These are phyloP conservation scores for Folsomia manolachei DNA, from an alignment of 2,888 invertebrate species.

Conservation along the genomic window DNA sequence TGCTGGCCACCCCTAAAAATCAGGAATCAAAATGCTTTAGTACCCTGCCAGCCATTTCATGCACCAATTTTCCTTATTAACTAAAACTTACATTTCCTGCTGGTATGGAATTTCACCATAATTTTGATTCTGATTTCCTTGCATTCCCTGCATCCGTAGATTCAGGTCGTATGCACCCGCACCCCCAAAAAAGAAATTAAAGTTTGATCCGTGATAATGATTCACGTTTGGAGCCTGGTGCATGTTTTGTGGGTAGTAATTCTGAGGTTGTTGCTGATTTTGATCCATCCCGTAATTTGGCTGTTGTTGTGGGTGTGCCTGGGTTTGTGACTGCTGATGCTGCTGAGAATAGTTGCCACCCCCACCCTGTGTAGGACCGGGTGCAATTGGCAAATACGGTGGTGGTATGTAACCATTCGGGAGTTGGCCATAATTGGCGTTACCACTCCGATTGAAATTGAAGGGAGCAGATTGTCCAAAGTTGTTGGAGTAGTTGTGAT, in stretches of 20 bases:
- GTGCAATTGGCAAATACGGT: too few species aligned
- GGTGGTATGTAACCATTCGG: background rate
- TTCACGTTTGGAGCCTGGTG: background rate
- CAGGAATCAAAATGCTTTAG: too few species aligned
- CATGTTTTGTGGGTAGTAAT: background rate
- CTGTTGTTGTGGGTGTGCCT: background rate
- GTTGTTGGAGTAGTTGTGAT: background rate
- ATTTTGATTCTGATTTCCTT: background rate
- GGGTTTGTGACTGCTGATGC: background rate
- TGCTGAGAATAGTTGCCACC: too few species aligned
- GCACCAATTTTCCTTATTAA: too few species aligned
- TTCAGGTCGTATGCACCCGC: background rate
- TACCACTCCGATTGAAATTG: background rate
- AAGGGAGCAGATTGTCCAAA: too few species aligned
- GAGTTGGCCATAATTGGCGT: background rate
- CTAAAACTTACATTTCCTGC: too few species aligned
- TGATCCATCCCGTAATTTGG: too few species aligned
- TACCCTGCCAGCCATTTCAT: too few species aligned
- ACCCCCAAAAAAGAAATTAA: background rate
- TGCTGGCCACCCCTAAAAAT: too few species aligned
- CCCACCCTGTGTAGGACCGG: too few species aligned
- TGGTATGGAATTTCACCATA: too few species aligned
- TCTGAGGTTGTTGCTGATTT: background rate
- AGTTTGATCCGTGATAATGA: background rate
- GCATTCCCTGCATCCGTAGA: background rate